Evolutionary conservation across 1,140 invertebrate genomes (phyloP), one percentile per base, ranked within the genome.

Genomic region (Panagrolaimus sp.): DNA sequence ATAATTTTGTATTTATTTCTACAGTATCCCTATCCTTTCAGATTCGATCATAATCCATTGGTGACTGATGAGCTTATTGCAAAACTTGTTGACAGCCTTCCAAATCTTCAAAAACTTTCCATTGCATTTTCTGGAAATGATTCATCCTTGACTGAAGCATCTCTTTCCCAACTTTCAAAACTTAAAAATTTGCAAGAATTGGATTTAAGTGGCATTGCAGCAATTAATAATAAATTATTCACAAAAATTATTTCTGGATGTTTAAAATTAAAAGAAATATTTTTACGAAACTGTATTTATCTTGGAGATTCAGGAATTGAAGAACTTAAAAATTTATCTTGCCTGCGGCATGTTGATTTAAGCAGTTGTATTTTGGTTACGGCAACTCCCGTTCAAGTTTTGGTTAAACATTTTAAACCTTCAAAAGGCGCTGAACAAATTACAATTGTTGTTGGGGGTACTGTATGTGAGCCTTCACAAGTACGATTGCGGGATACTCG

Each of bases 281-380:
- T 73, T 47, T 63, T 78, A 7, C 62, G 79, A 9, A 79, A 65
- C 47, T 82, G 80, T 58, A 75, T 70, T 32, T 82, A 83, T 72
- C 69, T 82, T 45, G 74, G 74, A 32, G 73, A 83, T 63, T 75
- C 82, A n/a, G 80, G 81, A n/a, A 76, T 79, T 47, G 32, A 45
- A 44, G 67, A 68, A 43, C 45, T 78, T 32, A 24, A 43, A 12
- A 28, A 48, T 7, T 24, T 76, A 0, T 43, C 38, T 3, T 63
- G 66, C 15, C 38, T 80, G 15, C 55, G 69, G 17, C 73, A 76
- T 38, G 68, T 82, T 9, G 80, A 82, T 68, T 38, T 82, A 14
- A 82, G 79, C 45, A 79, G 81, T 21, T 83, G 81, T 24, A 81
- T 82, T 68, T 68, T 82, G 45, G 79, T 81, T 17, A 66, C 32